A percentile compares a stretch with the other conserved stretches of the same genome.
phyloP scores from a whole-genome alignment of 2,797 vertebrate species.

The Myotis findleyi region DNA sequence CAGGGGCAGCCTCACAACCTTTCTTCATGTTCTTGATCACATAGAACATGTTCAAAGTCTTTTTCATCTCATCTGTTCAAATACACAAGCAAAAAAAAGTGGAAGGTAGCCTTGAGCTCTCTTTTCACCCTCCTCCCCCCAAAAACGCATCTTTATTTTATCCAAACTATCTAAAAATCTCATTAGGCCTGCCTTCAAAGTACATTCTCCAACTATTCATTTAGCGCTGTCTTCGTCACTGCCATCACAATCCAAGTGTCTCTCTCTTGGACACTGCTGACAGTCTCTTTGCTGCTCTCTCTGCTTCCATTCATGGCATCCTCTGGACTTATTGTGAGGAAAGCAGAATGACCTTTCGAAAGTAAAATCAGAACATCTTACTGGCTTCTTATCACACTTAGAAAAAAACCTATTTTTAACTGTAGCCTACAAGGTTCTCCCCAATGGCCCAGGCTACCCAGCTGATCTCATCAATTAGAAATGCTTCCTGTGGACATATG shows the following conservation, averaged over 20 bases:
- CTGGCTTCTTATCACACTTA: not conserved
- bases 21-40: not conserved
- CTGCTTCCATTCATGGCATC: not conserved
- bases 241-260: not conserved
- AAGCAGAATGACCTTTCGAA: not conserved
- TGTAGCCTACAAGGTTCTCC: not conserved
- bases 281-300: not conserved
- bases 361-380: not conserved
- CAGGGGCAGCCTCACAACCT: not conserved
- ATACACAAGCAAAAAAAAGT: not conserved
- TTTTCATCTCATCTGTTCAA: not conserved
- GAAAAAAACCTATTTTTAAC: not conserved
- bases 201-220: not conserved
- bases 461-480: not conserved
- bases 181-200: not conserved
- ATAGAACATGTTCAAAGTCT: not conserved
- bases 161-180: not conserved
- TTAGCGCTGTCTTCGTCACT: rapidly evolving
- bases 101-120: not conserved
- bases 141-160: not conserved
- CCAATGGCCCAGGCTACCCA: not conserved
- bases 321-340: not conserved
- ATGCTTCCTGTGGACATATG: not conserved
- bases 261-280: not conserved
- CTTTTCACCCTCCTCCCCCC: not conserved